phyloP scores from a whole-genome alignment of 2,113 vertebrate genomes.

The Coptodon rendalli region DNA sequence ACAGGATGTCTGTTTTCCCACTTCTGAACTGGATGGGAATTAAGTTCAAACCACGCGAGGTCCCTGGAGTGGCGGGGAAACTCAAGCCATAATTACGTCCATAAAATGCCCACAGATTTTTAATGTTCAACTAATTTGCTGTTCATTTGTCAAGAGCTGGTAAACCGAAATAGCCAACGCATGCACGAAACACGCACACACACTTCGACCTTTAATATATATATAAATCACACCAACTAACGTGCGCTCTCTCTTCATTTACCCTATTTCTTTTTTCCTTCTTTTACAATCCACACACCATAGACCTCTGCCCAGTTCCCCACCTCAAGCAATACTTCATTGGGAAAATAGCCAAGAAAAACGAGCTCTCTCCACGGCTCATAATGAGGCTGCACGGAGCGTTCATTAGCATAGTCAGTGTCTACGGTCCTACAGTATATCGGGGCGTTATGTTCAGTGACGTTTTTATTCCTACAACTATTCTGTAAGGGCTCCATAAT shows the following conservation, averaged over 20 bases:
- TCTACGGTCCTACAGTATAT: conserved; percentile 46
- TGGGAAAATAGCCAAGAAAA: conserved; percentile 64
- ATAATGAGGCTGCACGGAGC: conserved; percentile 66
- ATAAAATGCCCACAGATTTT: conserved; percentile 38
- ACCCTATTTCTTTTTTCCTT: not conserved
- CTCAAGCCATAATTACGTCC: conserved; percentile 45
- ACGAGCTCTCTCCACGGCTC: conserved; percentile 51
- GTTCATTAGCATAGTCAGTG: conserved; percentile 68
- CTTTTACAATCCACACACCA: conserved; percentile 5
- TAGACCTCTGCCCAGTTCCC: conserved; percentile 7
- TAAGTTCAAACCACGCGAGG: not conserved
- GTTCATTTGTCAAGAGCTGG: conserved; percentile 35
- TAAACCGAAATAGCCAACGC: conserved; percentile 10
- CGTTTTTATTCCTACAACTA: conserved; percentile 60
- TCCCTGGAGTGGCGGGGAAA: conserved; percentile 31
- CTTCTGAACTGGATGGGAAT: not conserved
- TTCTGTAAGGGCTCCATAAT: conserved; percentile 60
- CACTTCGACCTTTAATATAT: not conserved
- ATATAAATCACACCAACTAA: conserved; percentile 20
- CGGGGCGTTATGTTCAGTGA: conserved; percentile 57
- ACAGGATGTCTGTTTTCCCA: not conserved
- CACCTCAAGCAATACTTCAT: conserved; percentile 47
- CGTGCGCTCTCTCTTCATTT: conserved; percentile 16
- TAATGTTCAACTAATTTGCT: conserved; percentile 35
- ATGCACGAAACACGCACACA: not conserved